A percentile compares a stretch with the other conserved stretches of the same genome.
Conservation (phyloP, 2,113 vertebrate species). For the Bambusicola thoracicus region DNA sequence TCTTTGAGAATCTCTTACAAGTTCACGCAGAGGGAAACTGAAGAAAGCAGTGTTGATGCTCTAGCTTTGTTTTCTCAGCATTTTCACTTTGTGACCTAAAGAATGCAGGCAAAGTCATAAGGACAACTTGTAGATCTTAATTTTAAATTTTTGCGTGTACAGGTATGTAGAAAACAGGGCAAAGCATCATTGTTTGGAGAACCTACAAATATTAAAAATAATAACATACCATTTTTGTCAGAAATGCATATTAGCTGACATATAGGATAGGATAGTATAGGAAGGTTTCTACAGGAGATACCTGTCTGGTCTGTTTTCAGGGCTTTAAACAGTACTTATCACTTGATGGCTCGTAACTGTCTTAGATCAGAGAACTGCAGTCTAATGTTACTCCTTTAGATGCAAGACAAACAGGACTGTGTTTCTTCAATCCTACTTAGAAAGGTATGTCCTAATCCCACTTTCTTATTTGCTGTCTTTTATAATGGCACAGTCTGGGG, state of each 20-base stretch:
- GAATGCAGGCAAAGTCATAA: neutral
- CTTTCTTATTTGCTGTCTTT: neutral
- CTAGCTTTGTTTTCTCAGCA: neutral
- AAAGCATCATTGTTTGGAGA: neutral
- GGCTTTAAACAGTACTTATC: neutral
- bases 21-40: neutral
- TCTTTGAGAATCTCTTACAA: conserved; percentile 8
- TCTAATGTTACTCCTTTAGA: neutral
- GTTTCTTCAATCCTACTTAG: neutral
- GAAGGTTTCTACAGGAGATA: neutral
- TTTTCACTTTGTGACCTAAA: neutral
- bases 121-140: neutral
- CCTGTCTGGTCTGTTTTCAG: neutral
- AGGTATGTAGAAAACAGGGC: neutral
- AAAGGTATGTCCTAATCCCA: neutral
- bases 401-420: neutral
- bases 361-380: neutral
- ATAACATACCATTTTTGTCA: neutral
- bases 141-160: neutral
- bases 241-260: neutral
- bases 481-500: neutral
- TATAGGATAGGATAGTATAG: neutral
- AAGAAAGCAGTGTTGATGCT: neutral
- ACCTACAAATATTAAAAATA: neutral
- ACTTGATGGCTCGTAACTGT: neutral